A percentile compares a stretch with the other conserved stretches of the same genome.
These are phyloP conservation scores for Haliclona indistincta DNA, from an alignment of 37 sponge, comb jelly and placozoan genomes.

Conservation along the genomic window DNA sequence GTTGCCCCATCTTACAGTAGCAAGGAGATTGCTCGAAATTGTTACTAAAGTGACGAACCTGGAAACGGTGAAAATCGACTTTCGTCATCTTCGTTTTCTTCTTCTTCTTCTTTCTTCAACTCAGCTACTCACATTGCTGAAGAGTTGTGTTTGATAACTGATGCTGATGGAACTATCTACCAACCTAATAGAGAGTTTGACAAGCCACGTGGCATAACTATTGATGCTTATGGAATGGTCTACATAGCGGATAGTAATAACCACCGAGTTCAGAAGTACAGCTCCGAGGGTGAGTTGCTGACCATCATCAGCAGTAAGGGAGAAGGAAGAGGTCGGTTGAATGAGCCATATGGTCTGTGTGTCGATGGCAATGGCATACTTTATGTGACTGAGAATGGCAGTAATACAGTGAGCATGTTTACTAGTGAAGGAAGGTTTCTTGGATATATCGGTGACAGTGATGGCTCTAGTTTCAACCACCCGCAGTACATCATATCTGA, in stretches of 20 bases:
- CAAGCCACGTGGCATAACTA: conserved; percentile 37
- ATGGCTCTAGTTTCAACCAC: too few species aligned
- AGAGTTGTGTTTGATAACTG: too few species aligned
- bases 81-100: too few species aligned
- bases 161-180: conserved; percentile 30
- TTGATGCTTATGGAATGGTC: conserved; percentile 44
- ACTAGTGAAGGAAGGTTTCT: too few species aligned
- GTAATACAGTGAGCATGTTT: too few species aligned
- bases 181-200: conserved; percentile 50
- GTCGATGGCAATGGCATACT: too few species aligned
- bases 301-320: too few species aligned
- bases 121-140: neutral
- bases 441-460: too few species aligned
- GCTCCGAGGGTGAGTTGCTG: conserved; percentile 1
- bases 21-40: neutral
- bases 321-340: too few species aligned
- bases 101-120: neutral
- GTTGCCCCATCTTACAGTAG: neutral
- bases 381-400: too few species aligned
- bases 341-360: too few species aligned
- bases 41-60: neutral
- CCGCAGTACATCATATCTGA: too few species aligned
- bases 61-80: neutral
- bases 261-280: conserved; percentile 63
- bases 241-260: conserved; percentile 51